Conservation (phyloP, 2,888 invertebrate species). For the Hermaeophaga mercurialis region DNA sequence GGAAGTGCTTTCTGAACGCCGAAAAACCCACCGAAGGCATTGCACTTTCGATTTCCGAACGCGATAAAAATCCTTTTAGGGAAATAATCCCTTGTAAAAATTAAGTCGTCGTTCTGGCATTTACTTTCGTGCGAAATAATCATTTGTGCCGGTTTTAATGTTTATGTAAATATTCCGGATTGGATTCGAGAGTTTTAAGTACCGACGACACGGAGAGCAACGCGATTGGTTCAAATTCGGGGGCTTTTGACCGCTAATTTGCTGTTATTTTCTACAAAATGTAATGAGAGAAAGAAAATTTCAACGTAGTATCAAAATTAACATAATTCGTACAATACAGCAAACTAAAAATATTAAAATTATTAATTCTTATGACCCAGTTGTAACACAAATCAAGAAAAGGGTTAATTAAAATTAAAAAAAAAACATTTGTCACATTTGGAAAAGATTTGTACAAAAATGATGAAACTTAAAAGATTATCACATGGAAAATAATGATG, state of each 20-base stretch:
- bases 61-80: slow-evolving; percentile 34
- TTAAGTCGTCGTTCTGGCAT: slow-evolving; percentile 31
- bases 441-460: too few relatives aligned
- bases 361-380: too few relatives aligned
- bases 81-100: slow-evolving; percentile 32
- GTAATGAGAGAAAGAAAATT: too few relatives aligned
- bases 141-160: slow-evolving; percentile 34
- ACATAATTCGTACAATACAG: too few relatives aligned
- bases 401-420: too few relatives aligned
- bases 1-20: slow-evolving; percentile 11
- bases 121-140: slow-evolving; percentile 33
- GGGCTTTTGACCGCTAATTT: slow-evolving; percentile 7
- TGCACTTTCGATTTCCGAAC: slow-evolving; percentile 23
- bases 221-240: slow-evolving; percentile 8
- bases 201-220: slow-evolving; percentile 22
- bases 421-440: too few relatives aligned
- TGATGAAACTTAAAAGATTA: too few relatives aligned
- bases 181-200: slow-evolving; percentile 11
- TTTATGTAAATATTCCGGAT: slow-evolving; percentile 31
- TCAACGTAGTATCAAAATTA: too few relatives aligned
- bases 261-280: not conserved
- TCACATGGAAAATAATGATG: too few relatives aligned
- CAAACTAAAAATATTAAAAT: too few relatives aligned
- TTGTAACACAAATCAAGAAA: too few relatives aligned
- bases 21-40: slow-evolving; percentile 7